A percentile compares a stretch with the other conserved stretches of the same genome.
phyloP scores from a whole-genome alignment of 2,797 vertebrate genomes.

The Trachops cirrhosus region DNA sequence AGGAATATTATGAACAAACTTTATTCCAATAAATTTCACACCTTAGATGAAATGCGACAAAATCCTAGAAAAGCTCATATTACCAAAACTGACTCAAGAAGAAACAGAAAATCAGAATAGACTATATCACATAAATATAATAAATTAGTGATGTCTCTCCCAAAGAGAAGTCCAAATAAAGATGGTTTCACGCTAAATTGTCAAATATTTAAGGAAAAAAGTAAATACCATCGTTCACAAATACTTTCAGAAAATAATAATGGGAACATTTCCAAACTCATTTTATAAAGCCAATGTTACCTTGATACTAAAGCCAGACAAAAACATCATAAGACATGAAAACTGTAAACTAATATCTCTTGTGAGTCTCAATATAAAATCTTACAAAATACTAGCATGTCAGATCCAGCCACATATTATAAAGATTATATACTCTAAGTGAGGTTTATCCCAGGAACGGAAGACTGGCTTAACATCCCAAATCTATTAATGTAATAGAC shows the following conservation, averaged over 20 bases:
- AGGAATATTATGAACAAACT: neutral
- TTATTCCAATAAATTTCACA: constrained; percentile 11
- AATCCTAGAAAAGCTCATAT: constrained; percentile 29
- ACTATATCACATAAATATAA: neutral
- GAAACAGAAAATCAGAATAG: constrained; percentile 17
- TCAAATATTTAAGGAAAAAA: constrained; percentile 5
- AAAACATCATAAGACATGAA: neutral
- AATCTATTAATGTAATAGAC: neutral
- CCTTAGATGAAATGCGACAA: neutral
- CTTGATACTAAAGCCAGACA: neutral
- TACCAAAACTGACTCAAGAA: constrained; percentile 5
- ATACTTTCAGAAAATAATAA: neutral
- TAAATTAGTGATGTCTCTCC: neutral
- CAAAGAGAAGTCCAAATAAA: neutral
- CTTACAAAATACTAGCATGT: neutral
- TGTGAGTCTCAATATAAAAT: neutral
- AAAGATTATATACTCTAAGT: neutral
- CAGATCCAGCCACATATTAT: neutral
- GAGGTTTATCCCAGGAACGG: neutral
- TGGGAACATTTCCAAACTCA: neutral
- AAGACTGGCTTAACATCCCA: neutral
- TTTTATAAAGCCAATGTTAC: neutral
- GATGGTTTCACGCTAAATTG: neutral
- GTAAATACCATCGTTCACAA: neutral
- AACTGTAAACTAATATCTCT: neutral